These are phyloP conservation scores for Muscicapa adusta DNA, from an alignment of 2,113 vertebrate genomes.

Conservation along the genomic window DNA sequence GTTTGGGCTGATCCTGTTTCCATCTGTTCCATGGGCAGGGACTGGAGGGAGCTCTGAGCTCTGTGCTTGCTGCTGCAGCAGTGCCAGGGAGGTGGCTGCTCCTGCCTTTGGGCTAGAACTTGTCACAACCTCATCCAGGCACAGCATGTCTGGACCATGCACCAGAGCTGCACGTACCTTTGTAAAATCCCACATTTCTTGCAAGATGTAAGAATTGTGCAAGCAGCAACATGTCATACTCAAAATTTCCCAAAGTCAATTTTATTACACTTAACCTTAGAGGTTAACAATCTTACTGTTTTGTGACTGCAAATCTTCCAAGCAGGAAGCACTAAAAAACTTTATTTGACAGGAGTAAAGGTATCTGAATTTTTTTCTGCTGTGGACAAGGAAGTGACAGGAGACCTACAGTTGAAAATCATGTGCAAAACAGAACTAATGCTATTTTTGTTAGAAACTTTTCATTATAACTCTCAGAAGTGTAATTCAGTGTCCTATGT, in stretches of 20 bases:
- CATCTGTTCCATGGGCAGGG: neutral
- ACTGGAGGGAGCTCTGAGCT: neutral
- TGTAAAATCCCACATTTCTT: neutral
- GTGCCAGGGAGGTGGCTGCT: neutral
- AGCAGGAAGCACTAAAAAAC: conserved; percentile 4
- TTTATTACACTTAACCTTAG: neutral
- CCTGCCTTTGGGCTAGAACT: neutral
- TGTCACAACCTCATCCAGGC: neutral
- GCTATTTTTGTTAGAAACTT: neutral
- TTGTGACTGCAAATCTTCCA: conserved; percentile 40
- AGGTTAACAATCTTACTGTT: conserved; percentile 36
- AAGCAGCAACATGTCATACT: neutral
- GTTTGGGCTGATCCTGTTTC: accelerated
- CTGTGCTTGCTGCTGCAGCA: neutral
- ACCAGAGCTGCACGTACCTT: neutral
- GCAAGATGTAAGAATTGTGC: neutral
- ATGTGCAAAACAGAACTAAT: neutral
- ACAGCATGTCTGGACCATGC: neutral
- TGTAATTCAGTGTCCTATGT: neutral
- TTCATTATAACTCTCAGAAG: neutral
- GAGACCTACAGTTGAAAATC: neutral
- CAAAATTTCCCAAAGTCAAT: neutral
- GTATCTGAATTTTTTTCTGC: neutral
- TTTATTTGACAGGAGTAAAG: neutral
- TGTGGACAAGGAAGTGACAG: neutral